A percentile compares a stretch with the other conserved stretches of the same genome.
Evolutionary conservation across 2,888 invertebrate genomes (phyloP).

Genomic region (Pseudolycoriella hygida): DNA sequence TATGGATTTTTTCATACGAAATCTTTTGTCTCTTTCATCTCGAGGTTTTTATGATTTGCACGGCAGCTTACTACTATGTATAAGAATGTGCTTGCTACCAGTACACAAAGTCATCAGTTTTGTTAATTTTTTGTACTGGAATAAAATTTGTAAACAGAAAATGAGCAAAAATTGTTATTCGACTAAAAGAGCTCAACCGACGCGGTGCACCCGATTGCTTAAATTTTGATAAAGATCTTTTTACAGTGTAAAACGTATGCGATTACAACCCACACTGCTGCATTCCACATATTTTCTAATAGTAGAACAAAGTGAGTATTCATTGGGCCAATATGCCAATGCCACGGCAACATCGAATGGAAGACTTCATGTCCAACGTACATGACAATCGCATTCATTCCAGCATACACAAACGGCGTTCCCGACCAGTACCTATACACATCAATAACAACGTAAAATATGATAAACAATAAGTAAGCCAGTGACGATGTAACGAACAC

Average conservation of each 20-base stretch:
- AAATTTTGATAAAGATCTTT: conserved; percentile 40
- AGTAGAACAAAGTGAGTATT: conserved; percentile 53
- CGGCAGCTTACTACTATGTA: too few species aligned
- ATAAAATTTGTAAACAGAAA: too few species aligned
- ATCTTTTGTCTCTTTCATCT: too few species aligned
- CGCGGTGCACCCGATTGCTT: too few species aligned
- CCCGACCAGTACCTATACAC: conserved; percentile 58
- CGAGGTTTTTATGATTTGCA: too few species aligned
- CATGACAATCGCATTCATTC: conserved; percentile 81
- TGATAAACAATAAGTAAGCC: conserved; percentile 52
- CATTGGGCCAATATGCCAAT: conserved; percentile 53
- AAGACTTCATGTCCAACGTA: conserved; percentile 75
- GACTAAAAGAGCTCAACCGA: too few species aligned
- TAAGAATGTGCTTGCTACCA: too few species aligned
- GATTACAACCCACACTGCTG: conserved; percentile 62
- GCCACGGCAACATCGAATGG: conserved; percentile 57
- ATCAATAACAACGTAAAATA: conserved; percentile 66
- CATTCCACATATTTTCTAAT: conserved; percentile 68
- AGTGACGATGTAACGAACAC: conserved; percentile 65
- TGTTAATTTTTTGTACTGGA: too few species aligned
- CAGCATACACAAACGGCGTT: conserved; percentile 77
- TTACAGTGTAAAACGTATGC: conserved; percentile 59
- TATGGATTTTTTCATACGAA: too few species aligned
- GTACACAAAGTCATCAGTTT: too few species aligned
- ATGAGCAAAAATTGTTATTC: too few species aligned